phyloP scores from a whole-genome alignment of 1,140 invertebrate genomes.

The Berghia stephanieae region DNA sequence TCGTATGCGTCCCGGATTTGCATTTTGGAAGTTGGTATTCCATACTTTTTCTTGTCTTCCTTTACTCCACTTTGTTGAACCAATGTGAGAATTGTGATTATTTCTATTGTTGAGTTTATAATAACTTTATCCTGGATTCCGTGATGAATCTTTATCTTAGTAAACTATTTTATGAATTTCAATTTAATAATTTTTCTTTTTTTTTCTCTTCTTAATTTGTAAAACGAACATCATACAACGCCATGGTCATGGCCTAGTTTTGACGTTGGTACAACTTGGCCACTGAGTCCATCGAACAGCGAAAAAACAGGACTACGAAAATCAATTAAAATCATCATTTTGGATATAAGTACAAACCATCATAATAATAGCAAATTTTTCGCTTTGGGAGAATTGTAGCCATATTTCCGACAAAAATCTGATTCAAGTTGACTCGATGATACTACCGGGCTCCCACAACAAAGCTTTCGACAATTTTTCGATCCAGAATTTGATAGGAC shows the following conservation, averaged over 20 bases:
- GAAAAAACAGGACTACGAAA: not conserved
- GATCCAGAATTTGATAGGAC: not conserved
- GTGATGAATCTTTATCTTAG: not conserved
- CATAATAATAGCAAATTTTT: conserved; percentile 33
- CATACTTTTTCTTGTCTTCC: not conserved
- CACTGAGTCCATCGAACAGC: too few relatives aligned
- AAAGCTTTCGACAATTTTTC: not conserved
- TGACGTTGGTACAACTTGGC: not conserved
- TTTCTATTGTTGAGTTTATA: not conserved
- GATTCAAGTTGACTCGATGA: not conserved
- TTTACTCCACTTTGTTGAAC: not conserved
- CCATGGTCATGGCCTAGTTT: not conserved
- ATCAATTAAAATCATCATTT: not conserved
- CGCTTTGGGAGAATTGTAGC: conserved; percentile 20
- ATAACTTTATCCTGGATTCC: not conserved
- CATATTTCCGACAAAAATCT: not conserved
- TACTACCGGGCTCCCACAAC: not conserved
- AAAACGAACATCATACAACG: not conserved
- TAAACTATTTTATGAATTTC: not conserved
- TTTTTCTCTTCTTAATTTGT: not conserved
- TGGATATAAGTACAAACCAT: conserved; percentile 14
- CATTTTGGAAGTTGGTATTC: conserved; percentile 1
- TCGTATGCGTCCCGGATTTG: not conserved
- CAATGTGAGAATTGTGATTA: not conserved
- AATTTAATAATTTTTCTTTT: not conserved